phyloP scores from a whole-genome alignment of 2,888 invertebrate genomes.

The Drosophila tanythrix region DNA sequence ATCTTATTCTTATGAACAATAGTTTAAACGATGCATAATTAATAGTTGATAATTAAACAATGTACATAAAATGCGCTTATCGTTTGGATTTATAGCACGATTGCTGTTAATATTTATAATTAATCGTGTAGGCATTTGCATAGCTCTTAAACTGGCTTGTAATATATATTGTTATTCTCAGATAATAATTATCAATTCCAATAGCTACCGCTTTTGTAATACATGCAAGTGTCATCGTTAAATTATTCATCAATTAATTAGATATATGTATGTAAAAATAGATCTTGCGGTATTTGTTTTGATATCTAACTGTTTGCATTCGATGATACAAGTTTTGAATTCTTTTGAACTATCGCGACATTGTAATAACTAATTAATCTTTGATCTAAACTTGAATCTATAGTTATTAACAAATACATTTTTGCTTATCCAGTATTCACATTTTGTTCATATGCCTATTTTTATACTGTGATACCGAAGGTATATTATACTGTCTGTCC shows the following conservation, averaged over 20 bases:
- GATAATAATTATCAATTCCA: conserved; percentile 6
- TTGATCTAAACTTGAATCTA: conserved; percentile 3
- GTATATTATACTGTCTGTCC: not conserved
- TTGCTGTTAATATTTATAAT: conserved; percentile 17
- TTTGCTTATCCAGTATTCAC: not conserved
- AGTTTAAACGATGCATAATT: conserved; percentile 11
- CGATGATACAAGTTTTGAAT: not conserved
- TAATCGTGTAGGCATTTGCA: conserved; percentile 36
- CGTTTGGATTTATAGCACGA: conserved; percentile 27
- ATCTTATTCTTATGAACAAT: conserved; percentile 4
- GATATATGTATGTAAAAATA: not conserved
- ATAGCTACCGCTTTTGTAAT: not conserved
- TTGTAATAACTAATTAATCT: not conserved
- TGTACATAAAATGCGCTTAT: conserved; percentile 24
- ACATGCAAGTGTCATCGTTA: conserved; percentile 12
- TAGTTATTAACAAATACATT: not conserved
- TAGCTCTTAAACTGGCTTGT: conserved; percentile 12
- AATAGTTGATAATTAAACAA: conserved; percentile 7
- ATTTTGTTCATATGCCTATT: not conserved
- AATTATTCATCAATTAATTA: conserved; percentile 5
- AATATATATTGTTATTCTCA: not conserved
- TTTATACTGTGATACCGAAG: not conserved
- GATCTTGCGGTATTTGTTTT: not conserved
- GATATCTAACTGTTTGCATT: not conserved
- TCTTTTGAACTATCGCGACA: not conserved